A percentile compares a stretch with the other conserved stretches of the same genome.
Conservation (phyloP, 2,797 vertebrate genomes). For the Ptychobarbus kaznakovi region DNA sequence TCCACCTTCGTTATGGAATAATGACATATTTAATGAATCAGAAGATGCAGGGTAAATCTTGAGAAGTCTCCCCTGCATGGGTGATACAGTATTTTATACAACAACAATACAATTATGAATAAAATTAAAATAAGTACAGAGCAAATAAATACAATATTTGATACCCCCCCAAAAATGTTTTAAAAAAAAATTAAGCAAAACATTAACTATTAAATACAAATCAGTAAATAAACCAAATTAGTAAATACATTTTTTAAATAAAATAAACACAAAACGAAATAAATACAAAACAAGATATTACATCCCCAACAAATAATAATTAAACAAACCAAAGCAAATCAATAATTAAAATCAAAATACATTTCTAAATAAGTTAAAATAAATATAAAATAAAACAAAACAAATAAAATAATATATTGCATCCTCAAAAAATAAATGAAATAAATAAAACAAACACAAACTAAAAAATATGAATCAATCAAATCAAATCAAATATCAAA, state of each 20-base stretch:
- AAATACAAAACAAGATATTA: not conserved
- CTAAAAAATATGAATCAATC: not conserved
- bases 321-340: not conserved
- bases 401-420: not conserved
- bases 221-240: not conserved
- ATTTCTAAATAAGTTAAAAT: not conserved
- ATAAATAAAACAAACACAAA: no score
- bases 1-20: not conserved
- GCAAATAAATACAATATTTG: not conserved
- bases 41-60: not conserved
- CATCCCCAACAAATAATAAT: no score
- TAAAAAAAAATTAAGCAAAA: not conserved
- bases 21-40: not conserved
- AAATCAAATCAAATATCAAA: not conserved
- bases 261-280: not conserved
- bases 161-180: no score
- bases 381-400: not conserved
- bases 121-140: not conserved
- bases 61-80: no score
- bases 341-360: not conserved
- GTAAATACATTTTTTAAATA: not conserved
- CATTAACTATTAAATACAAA: not conserved
- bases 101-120: not conserved
- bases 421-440: no score
- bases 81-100: not conserved